These are phyloP conservation scores for Lampropteryx suffumata DNA, from an alignment of 2,888 invertebrate genomes.

Conservation along the genomic window DNA sequence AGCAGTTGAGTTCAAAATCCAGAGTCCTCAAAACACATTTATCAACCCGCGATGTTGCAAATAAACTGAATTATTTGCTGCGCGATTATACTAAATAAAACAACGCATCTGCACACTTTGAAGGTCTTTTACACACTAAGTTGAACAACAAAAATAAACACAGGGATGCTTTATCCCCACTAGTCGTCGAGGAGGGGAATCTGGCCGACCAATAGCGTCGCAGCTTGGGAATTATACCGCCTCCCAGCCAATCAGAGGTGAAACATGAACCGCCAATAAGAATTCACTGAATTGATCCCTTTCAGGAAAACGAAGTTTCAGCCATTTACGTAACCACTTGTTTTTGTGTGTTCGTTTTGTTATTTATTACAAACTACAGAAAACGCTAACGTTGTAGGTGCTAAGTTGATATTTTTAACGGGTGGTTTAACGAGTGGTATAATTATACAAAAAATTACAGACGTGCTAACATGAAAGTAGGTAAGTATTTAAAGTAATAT, in stretches of 20 bases:
- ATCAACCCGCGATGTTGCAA: slow-evolving; percentile 32
- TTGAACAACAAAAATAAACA: slow-evolving; percentile 78
- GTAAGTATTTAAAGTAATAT: too few species aligned
- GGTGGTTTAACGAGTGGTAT: too few species aligned
- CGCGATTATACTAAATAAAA: slow-evolving; percentile 24
- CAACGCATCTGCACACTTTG: slow-evolving; percentile 53
- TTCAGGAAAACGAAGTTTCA: slow-evolving; percentile 59
- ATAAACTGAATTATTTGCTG: slow-evolving; percentile 30
- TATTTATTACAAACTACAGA: too few species aligned
- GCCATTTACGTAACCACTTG: slow-evolving; percentile 24
- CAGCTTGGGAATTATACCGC: slow-evolving; percentile 49
- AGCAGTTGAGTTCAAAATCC: slow-evolving; percentile 33
- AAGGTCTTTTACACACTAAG: slow-evolving; percentile 75
- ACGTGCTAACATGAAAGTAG: too few species aligned
- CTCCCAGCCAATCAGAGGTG: slow-evolving; percentile 61
- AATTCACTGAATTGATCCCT: slow-evolving; percentile 41
- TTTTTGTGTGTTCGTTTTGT: neutral
- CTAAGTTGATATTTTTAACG: too few species aligned
- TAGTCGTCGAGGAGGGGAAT: slow-evolving; percentile 49
- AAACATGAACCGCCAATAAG: slow-evolving; percentile 54
- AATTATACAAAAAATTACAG: too few species aligned
- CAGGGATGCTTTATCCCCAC: slow-evolving; percentile 72
- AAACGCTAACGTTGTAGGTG: too few species aligned
- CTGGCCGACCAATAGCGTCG: slow-evolving; percentile 50
- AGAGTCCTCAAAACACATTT: slow-evolving; percentile 42